These are phyloP conservation scores for Zaprionus capensis DNA, from an alignment of 1,140 invertebrate species.

Conservation along the genomic window DNA sequence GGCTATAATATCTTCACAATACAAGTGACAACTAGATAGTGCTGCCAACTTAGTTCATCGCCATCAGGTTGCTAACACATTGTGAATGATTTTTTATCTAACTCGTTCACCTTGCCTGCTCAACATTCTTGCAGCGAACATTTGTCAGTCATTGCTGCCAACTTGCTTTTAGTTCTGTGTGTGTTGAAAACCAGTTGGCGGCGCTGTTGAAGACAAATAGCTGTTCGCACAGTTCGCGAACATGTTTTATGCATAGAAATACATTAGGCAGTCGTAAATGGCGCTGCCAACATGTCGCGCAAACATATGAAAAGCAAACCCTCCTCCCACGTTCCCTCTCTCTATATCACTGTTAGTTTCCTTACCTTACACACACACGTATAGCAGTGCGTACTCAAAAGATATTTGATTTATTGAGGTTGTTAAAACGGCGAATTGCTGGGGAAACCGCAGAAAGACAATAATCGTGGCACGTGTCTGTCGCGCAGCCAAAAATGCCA, in stretches of 20 bases:
- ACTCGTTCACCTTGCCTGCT: background rate
- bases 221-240: background rate
- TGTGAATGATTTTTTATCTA: background rate
- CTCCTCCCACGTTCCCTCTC: background rate
- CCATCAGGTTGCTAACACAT: background rate
- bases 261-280: background rate
- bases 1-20: no score
- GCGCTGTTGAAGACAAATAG: background rate
- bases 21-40: background rate
- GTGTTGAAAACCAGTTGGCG: background rate
- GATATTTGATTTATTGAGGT: conserved; percentile 28
- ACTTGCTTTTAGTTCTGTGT: background rate
- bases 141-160: conserved; percentile 10
- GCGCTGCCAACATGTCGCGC: background rate
- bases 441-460: conserved; percentile 21
- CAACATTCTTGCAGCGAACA: background rate
- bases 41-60: background rate
- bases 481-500: conserved; percentile 14
- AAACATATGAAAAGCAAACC: no score
- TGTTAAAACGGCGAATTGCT: conserved; percentile 22
- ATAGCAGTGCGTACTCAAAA: background rate
- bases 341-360: background rate
- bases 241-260: conserved; percentile 2
- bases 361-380: background rate
- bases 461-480: conserved; percentile 30